Conservation (phyloP, 2,797 vertebrate species). For the Pelobates cultripes region DNA sequence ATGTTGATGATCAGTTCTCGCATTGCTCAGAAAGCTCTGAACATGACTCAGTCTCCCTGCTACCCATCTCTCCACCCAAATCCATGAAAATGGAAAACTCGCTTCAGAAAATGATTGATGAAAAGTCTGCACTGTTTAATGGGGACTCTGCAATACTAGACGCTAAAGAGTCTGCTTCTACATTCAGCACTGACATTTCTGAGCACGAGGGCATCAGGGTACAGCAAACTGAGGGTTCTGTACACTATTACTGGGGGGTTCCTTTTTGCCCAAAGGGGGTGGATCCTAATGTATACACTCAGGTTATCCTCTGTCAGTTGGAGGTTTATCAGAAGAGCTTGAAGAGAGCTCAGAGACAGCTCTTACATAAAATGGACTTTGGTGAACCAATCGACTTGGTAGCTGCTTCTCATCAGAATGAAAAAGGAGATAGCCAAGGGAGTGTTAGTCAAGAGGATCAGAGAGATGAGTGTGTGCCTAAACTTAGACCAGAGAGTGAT, state of each 20-base stretch:
- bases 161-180: slow-evolving; percentile 17
- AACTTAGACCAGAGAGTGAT: neutral
- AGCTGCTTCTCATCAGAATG: slow-evolving; percentile 63
- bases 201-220: slow-evolving; percentile 14
- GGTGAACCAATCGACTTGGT: slow-evolving; percentile 79
- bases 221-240: slow-evolving; percentile 55
- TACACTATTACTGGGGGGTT: slow-evolving; percentile 93
- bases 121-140: neutral
- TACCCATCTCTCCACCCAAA: neutral
- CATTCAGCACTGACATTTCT: slow-evolving; percentile 60
- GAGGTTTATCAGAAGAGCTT: slow-evolving; percentile 92
- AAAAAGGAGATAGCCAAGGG: slow-evolving; percentile 63
- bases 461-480: slow-evolving; percentile 61
- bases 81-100: neutral
- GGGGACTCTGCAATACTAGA: neutral
- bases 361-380: slow-evolving; percentile 86
- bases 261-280: slow-evolving; percentile 92
- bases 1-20: slow-evolving; percentile 51
- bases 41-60: neutral
- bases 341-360: slow-evolving; percentile 85
- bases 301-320: slow-evolving; percentile 90
- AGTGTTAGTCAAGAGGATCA: slow-evolving; percentile 64
- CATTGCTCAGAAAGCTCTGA: slow-evolving; percentile 41
- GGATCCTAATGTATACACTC: slow-evolving; percentile 89
- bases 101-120: neutral